Conservation (phyloP, 2,888 invertebrate species). For the Erpobdella octoculata region DNA sequence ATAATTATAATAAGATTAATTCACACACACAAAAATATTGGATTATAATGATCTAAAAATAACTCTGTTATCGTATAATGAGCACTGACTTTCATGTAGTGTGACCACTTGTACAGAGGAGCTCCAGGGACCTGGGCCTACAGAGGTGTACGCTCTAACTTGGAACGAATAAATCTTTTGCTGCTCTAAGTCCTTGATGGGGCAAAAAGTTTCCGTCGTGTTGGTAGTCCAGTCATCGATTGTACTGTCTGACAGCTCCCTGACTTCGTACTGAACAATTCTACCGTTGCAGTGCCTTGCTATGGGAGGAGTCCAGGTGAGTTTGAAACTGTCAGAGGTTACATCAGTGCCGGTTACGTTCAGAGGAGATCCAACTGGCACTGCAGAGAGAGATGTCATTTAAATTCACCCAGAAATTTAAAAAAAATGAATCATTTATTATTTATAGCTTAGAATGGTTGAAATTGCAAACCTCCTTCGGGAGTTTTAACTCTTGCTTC, state of each 20-base stretch:
- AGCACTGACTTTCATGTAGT: constrained; percentile 21
- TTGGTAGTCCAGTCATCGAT: constrained; percentile 31
- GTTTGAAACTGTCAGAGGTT: constrained; percentile 18
- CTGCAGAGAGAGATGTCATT: neutral
- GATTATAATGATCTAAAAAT: no score
- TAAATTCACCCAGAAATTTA: no score
- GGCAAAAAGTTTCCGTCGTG: constrained; percentile 25
- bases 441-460: neutral
- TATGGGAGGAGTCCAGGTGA: constrained; percentile 27
- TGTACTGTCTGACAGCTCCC: constrained; percentile 16
- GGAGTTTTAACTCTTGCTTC: constrained; percentile 8
- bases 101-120: constrained; percentile 17
- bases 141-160: constrained; percentile 25
- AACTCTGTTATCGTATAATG: no score
- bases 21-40: no score
- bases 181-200: neutral
- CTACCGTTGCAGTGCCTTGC: constrained; percentile 26
- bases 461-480: constrained; percentile 9
- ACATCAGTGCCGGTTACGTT: constrained; percentile 22
- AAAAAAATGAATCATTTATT: neutral
- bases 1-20: no score
- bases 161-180: constrained; percentile 25
- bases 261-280: constrained; percentile 28
- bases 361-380: constrained; percentile 27
- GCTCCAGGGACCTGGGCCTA: constrained; percentile 30